phyloP scores from a whole-genome alignment of 2,797 vertebrate species.

The Podarcis lilfordi region DNA sequence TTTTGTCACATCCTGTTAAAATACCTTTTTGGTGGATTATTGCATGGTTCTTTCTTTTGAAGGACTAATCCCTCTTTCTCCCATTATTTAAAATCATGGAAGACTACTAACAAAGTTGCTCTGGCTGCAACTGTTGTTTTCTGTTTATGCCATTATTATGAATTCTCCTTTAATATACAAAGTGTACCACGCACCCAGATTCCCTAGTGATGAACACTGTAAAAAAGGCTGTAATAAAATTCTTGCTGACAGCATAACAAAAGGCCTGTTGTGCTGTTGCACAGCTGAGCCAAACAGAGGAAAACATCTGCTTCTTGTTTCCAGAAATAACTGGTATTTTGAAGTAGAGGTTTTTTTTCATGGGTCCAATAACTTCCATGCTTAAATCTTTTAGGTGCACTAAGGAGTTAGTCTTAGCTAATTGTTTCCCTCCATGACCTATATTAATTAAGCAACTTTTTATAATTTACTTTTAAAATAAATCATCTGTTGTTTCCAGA shows the following conservation, averaged over 20 bases:
- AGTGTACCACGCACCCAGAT: constrained; percentile 31
- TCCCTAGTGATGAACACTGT: constrained; percentile 59
- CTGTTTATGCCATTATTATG: neutral
- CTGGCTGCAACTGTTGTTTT: constrained; percentile 8
- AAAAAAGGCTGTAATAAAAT: constrained; percentile 69
- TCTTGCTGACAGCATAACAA: constrained; percentile 72
- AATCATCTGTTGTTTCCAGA: neutral
- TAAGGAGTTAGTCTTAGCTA: constrained; percentile 20
- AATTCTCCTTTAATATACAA: constrained; percentile 36
- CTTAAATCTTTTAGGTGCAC: constrained; percentile 59
- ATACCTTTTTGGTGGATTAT: neutral
- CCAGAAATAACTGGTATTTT: constrained; percentile 70
- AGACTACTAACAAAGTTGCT: neutral
- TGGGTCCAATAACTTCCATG: constrained; percentile 62
- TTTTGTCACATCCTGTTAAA: constrained; percentile 6
- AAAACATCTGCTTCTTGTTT: constrained; percentile 77
- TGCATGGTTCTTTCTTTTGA: neutral
- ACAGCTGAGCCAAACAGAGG: constrained; percentile 70
- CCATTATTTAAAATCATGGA: neutral
- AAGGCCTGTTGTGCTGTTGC: constrained; percentile 71
- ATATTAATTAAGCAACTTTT: neutral
- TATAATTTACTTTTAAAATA: neutral
- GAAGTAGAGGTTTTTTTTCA: constrained; percentile 52
- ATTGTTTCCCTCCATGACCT: neutral
- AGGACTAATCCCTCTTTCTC: neutral